Percentiles rank a stretch among this genome's conserved stretches.
phyloP scores from a whole-genome alignment of 2,113 vertebrate genomes.

The Cairina moschata region DNA sequence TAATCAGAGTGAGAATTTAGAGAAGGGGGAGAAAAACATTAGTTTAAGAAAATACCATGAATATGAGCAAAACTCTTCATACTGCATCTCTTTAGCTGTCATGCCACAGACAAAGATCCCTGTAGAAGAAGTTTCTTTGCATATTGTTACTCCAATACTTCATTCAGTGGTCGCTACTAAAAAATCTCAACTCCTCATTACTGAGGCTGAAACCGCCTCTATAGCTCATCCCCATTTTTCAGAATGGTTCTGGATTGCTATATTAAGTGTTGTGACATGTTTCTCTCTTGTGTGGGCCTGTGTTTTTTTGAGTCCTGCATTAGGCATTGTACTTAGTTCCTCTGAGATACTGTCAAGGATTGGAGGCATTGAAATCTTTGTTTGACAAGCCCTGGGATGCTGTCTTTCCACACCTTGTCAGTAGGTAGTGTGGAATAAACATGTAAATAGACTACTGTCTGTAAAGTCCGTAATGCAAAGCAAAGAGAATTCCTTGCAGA shows the following conservation, averaged over 20 bases:
- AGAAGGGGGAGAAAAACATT: background rate
- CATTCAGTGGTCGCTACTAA: background rate
- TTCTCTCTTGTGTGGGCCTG: background rate
- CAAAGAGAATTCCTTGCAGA: background rate
- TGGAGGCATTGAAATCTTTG: background rate
- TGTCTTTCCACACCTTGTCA: background rate
- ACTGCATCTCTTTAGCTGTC: background rate
- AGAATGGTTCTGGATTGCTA: background rate
- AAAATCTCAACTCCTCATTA: background rate
- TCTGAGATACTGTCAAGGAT: background rate
- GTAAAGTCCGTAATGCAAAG: background rate
- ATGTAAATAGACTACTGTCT: background rate
- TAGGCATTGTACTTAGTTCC: background rate
- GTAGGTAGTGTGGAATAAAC: background rate
- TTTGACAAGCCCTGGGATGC: background rate
- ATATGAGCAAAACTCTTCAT: background rate
- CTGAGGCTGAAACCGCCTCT: background rate
- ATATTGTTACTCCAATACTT: background rate
- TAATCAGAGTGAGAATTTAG: background rate
- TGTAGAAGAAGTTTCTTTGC: background rate
- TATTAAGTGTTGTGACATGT: background rate
- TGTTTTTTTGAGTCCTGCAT: background rate
- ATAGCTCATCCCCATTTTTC: background rate
- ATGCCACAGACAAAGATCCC: background rate
- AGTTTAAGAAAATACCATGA: background rate